phyloP scores from a whole-genome alignment of 64 coral and sea anemone species.

The Actinia tenebrosa region DNA sequence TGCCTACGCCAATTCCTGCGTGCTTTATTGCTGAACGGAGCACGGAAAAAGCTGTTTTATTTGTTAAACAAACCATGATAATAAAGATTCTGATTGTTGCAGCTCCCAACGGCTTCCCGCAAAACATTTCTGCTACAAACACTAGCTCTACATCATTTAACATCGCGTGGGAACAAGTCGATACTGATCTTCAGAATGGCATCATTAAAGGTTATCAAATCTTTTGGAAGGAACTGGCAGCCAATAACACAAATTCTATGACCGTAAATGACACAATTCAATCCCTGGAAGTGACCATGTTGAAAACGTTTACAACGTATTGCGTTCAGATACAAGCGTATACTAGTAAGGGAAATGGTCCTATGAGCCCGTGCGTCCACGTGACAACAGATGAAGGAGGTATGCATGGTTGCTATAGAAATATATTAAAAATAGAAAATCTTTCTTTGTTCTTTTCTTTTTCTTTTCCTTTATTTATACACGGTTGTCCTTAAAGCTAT shows the following conservation, averaged over 20 bases:
- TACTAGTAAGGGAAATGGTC: constrained; percentile 19
- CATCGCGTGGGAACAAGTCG: constrained; percentile 7
- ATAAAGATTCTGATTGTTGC: not conserved
- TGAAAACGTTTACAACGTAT: constrained; percentile 11
- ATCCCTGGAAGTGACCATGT: not conserved
- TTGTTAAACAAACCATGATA: too few relatives aligned
- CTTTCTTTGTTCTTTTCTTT: too few relatives aligned
- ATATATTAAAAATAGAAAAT: too few relatives aligned
- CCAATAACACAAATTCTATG: not conserved
- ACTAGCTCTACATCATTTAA: not conserved
- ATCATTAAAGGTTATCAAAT: constrained; percentile 17
- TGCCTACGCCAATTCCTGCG: too few relatives aligned
- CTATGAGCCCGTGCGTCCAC: not conserved
- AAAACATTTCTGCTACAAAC: not conserved
- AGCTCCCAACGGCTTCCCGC: constrained; percentile 22
- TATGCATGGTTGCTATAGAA: not conserved
- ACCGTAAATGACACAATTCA: not conserved
- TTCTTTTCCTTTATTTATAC: too few relatives aligned
- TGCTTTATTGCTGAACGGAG: too few relatives aligned
- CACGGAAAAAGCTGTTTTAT: too few relatives aligned
- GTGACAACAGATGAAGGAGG: constrained; percentile 19
- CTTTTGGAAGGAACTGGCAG: not conserved
- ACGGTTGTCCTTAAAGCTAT: too few relatives aligned
- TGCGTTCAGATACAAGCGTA: constrained; percentile 23
- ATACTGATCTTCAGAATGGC: not conserved